These are phyloP conservation scores for Melopsittacus undulatus DNA, from an alignment of 2,797 vertebrate genomes.

Conservation along the genomic window DNA sequence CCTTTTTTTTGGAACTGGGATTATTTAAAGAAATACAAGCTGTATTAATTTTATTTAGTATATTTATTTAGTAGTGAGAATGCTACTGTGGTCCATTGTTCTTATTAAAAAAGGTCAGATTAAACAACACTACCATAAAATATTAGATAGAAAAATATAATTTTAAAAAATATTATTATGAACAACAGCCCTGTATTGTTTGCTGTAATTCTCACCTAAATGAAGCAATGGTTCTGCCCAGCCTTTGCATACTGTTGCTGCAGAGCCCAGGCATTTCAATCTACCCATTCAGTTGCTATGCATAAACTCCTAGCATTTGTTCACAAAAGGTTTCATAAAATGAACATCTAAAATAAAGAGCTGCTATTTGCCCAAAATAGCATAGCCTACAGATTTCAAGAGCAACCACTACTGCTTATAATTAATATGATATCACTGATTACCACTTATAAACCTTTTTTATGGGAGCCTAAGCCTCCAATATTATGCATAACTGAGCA, in stretches of 20 bases:
- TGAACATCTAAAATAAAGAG: conserved; percentile 49
- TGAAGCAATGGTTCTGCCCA: not conserved
- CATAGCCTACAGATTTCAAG: conserved; percentile 42
- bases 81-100: not conserved
- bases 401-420: conserved; percentile 36
- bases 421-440: conserved; percentile 61
- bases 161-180: not conserved
- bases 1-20: not conserved
- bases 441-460: conserved; percentile 54
- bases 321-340: conserved; percentile 41
- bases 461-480: conserved; percentile 14
- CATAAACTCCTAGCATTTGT: conserved; percentile 2
- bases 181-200: not conserved
- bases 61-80: not conserved
- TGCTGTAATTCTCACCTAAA: not conserved
- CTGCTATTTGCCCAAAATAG: conserved; percentile 32
- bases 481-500: conserved; percentile 29
- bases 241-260: not conserved
- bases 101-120: not conserved
- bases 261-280: not conserved
- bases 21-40: not conserved
- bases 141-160: not conserved
- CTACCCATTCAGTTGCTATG: not conserved
- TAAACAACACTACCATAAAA: not conserved
- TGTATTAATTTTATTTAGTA: not conserved